Evolutionary conservation across 2,797 vertebrate species (phyloP).

Genomic region (Diceros bicornis): DNA sequence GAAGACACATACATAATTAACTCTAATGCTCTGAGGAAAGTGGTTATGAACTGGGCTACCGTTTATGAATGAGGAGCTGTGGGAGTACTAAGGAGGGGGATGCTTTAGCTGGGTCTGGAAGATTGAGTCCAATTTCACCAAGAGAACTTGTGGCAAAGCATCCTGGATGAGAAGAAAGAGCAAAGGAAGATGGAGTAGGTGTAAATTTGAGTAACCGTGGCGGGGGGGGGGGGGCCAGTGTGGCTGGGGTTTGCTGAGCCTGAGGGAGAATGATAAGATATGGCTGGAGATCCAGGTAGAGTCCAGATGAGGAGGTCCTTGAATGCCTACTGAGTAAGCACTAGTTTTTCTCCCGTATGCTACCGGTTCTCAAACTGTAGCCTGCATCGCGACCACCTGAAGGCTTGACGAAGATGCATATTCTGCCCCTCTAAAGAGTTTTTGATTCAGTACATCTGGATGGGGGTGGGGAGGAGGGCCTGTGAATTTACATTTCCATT

Average conservation of each 20-base stretch:
- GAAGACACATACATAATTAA: rapidly evolving
- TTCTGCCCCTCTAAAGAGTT: background rate
- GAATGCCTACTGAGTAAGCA: background rate
- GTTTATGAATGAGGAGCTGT: background rate
- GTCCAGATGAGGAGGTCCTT: background rate
- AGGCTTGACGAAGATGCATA: background rate
- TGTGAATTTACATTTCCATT: background rate
- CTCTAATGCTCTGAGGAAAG: background rate
- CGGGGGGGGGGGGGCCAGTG: rapidly evolving
- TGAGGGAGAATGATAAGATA: background rate
- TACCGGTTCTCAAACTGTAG: background rate
- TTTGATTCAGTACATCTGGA: background rate
- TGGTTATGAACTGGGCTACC: background rate
- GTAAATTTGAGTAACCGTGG: background rate
- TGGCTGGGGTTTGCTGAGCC: too few relatives aligned
- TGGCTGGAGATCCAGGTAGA: background rate
- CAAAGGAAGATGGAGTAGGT: background rate
- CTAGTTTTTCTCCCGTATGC: background rate
- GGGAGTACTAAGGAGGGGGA: background rate
- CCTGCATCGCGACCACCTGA: background rate
- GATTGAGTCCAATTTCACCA: background rate
- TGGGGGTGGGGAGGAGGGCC: too few relatives aligned
- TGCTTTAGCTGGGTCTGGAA: background rate
- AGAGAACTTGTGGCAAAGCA: background rate
- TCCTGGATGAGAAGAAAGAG: background rate